Conservation (phyloP, 2,888 invertebrate species). For the Helicoverpa assulta region DNA sequence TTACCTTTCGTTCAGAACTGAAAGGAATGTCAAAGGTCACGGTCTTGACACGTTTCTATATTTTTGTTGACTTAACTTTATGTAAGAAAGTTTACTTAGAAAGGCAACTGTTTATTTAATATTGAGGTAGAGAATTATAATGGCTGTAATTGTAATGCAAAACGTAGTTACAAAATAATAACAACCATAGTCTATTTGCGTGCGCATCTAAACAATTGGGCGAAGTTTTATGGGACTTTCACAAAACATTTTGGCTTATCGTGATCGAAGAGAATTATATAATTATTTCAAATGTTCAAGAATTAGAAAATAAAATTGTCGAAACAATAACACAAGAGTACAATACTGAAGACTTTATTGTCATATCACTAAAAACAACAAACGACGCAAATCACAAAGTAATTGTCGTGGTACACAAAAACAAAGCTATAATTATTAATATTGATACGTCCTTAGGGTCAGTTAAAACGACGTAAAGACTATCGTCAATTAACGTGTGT, state of each 20-base stretch:
- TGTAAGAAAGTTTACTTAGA: conserved; percentile 11
- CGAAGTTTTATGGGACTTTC: conserved; percentile 58
- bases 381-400: conserved; percentile 6
- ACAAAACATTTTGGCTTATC: conserved; percentile 47
- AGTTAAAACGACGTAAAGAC: conserved; percentile 39
- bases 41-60: conserved; percentile 5
- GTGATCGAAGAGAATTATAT: conserved; percentile 51
- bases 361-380: not conserved
- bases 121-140: not conserved
- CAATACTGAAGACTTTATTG: not conserved
- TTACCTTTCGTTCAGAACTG: conserved; percentile 22
- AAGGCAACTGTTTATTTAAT: not conserved
- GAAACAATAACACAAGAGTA: conserved; percentile 6
- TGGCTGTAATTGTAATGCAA: conserved; percentile 21
- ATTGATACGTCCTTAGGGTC: conserved; percentile 55
- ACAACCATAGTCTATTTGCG: conserved; percentile 21
- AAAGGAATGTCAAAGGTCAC: conserved; percentile 39
- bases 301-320: conserved; percentile 26
- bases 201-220: conserved; percentile 43
- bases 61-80: conserved; percentile 17
- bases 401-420: conserved; percentile 17
- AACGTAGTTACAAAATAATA: conserved; percentile 26
- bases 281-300: conserved; percentile 42
- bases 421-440: conserved; percentile 35
- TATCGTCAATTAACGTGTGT: conserved; percentile 53